These are phyloP conservation scores for Athalia circularis DNA, from an alignment of 2,888 invertebrate genomes.

Conservation along the genomic window DNA sequence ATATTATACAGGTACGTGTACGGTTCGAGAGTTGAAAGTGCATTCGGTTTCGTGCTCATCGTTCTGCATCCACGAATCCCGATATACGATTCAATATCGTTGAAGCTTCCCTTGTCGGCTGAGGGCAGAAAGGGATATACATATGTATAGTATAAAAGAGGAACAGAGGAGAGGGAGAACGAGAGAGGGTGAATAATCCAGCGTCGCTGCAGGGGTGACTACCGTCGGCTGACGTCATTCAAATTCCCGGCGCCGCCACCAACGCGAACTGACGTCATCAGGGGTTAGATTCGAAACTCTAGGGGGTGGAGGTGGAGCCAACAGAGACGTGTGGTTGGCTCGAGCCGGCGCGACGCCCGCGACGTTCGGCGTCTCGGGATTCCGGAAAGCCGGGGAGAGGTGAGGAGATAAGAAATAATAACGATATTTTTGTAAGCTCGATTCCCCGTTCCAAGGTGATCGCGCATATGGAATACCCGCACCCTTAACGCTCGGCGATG, in stretches of 20 bases:
- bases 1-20: background rate
- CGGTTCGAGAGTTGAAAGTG: no score
- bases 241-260: conserved; percentile 58
- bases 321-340: conserved; percentile 61
- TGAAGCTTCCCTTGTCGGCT: background rate
- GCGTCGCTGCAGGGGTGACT: conserved; percentile 27
- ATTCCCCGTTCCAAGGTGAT: no score
- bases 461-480: no score
- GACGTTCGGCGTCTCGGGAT: background rate
- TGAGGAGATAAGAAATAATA: conserved; percentile 7
- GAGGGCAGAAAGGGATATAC: background rate
- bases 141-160: no score
- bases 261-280: conserved; percentile 64
- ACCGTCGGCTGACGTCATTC: conserved; percentile 62
- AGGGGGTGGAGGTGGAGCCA: conserved; percentile 48
- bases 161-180: no score
- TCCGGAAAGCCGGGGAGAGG: background rate
- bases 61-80: background rate
- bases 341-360: conserved; percentile 48
- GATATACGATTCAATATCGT: conserved; percentile 13
- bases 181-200: background rate
- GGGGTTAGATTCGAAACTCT: conserved; percentile 53
- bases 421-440: background rate
- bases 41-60: no score
- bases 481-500: no score